phyloP scores from a whole-genome alignment of 2,113 vertebrate species.

The Trogon melanurus region DNA sequence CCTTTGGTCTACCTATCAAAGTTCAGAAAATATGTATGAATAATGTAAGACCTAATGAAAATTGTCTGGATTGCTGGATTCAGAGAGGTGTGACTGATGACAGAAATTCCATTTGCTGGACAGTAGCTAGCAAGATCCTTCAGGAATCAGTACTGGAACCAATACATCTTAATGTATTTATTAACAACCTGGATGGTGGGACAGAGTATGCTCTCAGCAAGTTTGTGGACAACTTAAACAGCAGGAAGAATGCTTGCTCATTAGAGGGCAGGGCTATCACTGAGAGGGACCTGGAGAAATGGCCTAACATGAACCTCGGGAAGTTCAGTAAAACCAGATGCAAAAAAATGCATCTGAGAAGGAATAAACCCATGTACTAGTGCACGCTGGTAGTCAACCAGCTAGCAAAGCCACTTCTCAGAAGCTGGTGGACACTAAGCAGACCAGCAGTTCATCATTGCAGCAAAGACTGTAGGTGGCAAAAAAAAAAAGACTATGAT shows the following conservation, averaged over 20 bases:
- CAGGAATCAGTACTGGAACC: background rate
- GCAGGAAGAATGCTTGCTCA: rapidly evolving
- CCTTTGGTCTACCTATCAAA: background rate
- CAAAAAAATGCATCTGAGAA: background rate
- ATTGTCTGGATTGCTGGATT: background rate
- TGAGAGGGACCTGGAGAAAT: background rate
- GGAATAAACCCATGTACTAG: background rate
- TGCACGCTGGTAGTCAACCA: rapidly evolving
- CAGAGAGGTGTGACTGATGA: background rate
- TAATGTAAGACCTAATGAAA: background rate
- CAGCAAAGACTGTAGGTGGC: background rate
- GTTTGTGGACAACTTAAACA: background rate
- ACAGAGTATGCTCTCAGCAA: background rate
- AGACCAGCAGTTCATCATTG: background rate
- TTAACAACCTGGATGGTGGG: background rate
- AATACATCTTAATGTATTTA: background rate
- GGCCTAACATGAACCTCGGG: background rate
- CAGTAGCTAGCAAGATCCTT: background rate
- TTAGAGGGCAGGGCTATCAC: background rate
- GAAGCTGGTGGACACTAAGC: background rate
- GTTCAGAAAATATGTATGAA: background rate
- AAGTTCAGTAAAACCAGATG: background rate
- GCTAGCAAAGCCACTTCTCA: background rate
- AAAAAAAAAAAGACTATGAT: background rate
- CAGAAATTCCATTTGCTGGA: background rate